Evolutionary conservation across 1,140 invertebrate species (phyloP).

Genomic region (Brachionus manjavacas): DNA sequence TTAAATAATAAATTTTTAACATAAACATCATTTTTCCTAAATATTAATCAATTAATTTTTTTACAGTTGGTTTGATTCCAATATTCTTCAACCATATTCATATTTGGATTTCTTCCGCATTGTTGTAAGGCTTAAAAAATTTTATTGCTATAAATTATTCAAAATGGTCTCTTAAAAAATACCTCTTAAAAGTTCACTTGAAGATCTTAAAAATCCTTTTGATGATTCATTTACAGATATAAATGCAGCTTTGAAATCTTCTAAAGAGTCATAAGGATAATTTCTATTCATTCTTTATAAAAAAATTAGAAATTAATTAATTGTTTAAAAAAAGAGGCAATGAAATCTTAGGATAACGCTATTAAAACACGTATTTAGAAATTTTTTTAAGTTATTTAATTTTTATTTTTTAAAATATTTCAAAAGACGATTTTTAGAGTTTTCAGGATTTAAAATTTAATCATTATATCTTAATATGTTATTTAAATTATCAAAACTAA

Average conservation of each 20-base stretch:
- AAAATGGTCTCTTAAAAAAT: background rate
- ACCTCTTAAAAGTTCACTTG: constrained; percentile 15
- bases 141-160: background rate
- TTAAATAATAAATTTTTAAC: too few species aligned
- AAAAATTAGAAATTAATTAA: background rate
- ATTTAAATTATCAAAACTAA: too few species aligned
- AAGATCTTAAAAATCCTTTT: background rate
- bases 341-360: too few species aligned
- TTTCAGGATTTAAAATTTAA: too few species aligned
- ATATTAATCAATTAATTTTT: background rate
- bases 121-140: constrained; percentile 3
- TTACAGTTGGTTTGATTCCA: background rate
- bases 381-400: too few species aligned
- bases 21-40: too few species aligned
- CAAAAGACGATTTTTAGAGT: too few species aligned
- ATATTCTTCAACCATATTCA: background rate
- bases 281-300: background rate
- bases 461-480: too few species aligned
- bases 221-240: background rate
- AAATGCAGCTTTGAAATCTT: constrained; percentile 34
- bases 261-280: background rate
- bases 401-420: too few species aligned
- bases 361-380: too few species aligned
- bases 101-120: constrained; percentile 7
- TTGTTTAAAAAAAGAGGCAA: background rate